Percentiles rank a stretch among this genome's conserved stretches.
phyloP scores from a whole-genome alignment of 2,888 invertebrate species.

The Caenorhabditis drosophilae region DNA sequence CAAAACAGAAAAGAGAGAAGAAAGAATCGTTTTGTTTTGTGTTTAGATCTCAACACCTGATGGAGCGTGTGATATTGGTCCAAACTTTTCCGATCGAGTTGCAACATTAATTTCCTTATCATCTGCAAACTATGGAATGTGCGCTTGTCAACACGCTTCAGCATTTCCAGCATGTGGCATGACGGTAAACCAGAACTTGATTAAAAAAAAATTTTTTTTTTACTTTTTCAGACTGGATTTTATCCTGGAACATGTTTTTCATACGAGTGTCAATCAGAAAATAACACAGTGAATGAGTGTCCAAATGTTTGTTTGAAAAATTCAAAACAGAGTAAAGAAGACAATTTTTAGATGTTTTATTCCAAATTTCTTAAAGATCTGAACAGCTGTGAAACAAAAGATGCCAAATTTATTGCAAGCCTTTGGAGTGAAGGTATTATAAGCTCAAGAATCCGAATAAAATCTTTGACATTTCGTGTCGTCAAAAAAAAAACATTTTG shows the following conservation, averaged over 20 bases:
- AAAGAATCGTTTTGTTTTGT: conserved; percentile 6
- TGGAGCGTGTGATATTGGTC: conserved; percentile 46
- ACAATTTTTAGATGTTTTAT: conserved; percentile 12
- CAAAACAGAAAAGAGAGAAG: background rate
- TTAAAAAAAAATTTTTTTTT: background rate
- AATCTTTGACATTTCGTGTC: too few species aligned
- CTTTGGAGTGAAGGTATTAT: conserved; percentile 47
- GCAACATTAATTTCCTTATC: conserved; percentile 48
- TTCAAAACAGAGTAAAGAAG: background rate
- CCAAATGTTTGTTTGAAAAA: background rate
- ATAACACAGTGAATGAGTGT: conserved; percentile 8
- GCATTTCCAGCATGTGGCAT: conserved; percentile 35
- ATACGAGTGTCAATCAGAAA: conserved; percentile 4
- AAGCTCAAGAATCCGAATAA: too few species aligned
- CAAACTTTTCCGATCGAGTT: conserved; percentile 30
- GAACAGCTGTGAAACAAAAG: conserved; percentile 29
- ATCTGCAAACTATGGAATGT: conserved; percentile 59
- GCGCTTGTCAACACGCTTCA: conserved; percentile 40
- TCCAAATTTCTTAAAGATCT: conserved; percentile 22
- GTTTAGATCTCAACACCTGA: conserved; percentile 25
- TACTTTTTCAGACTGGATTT: conserved; percentile 23
- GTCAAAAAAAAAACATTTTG: too few species aligned
- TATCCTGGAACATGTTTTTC: conserved; percentile 30
- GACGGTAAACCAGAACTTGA: conserved; percentile 16
- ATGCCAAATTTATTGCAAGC: conserved; percentile 37